phyloP scores from a whole-genome alignment of 64 coral and sea anemone species.

The Montipora foliosa region DNA sequence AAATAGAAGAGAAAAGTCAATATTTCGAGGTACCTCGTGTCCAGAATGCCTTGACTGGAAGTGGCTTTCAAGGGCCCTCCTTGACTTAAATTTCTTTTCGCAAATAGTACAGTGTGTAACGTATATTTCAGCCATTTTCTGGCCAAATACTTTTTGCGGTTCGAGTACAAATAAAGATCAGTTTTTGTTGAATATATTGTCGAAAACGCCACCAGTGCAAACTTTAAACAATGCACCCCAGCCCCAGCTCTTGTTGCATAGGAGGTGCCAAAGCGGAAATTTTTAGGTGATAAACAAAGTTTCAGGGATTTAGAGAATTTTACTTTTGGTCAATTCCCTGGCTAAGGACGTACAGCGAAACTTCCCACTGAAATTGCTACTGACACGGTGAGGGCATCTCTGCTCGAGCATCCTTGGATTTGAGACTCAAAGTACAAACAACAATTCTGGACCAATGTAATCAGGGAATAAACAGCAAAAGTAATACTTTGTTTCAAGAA shows the following conservation, averaged over 20 bases:
- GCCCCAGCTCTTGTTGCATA: not conserved
- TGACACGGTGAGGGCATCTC: not conserved
- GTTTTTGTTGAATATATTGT: not conserved
- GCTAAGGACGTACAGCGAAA: too few species aligned
- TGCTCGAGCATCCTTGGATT: not conserved
- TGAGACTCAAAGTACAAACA: not conserved
- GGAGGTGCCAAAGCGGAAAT: slow-evolving; percentile 30
- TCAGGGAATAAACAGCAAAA: not conserved
- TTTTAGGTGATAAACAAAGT: not conserved
- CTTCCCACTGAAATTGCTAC: slow-evolving; percentile 2
- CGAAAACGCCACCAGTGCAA: not conserved
- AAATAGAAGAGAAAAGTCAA: slow-evolving; percentile 1
- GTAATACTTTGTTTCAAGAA: not conserved
- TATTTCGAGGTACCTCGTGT: not conserved
- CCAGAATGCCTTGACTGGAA: slow-evolving; percentile 1
- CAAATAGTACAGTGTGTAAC: not conserved
- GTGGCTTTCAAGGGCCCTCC: not conserved
- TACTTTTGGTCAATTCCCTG: not conserved
- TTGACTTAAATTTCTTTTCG: slow-evolving; percentile 20
- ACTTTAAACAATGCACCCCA: not conserved
- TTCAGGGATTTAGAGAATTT: not conserved
- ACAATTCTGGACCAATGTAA: not conserved
- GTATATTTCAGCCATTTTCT: slow-evolving; percentile 17
- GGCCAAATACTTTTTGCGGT: not conserved
- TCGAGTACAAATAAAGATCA: not conserved